Evolutionary conservation across 1,140 invertebrate species (phyloP).

Genomic region (Pentalonia nigronervosa): DNA sequence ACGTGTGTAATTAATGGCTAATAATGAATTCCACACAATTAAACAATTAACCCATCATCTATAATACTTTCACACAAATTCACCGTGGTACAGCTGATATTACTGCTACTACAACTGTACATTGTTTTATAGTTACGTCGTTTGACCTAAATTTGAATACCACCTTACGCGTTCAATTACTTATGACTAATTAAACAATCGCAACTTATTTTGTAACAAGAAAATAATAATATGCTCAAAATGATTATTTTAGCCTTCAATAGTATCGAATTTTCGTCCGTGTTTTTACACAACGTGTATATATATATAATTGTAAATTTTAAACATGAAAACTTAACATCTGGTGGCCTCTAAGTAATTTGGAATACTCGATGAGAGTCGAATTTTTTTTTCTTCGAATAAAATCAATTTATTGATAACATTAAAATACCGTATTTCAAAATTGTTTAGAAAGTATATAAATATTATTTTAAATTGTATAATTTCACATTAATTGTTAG

Average conservation of each 20-base stretch:
- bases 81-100: background rate
- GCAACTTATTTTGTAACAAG: conserved; percentile 22
- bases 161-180: conserved; percentile 17
- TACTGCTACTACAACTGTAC: background rate
- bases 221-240: background rate
- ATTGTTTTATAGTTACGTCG: conserved; percentile 23
- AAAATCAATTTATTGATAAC: background rate
- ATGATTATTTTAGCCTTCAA: conserved; percentile 35
- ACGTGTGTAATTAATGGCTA: background rate
- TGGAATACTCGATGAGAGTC: background rate
- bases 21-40: background rate
- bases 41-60: background rate
- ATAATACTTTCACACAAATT: conserved; percentile 25
- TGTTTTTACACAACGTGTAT: background rate
- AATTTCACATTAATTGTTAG: background rate
- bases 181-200: conserved; percentile 6
- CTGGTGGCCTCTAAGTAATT: background rate
- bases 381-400: background rate
- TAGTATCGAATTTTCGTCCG: background rate
- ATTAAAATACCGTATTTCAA: background rate
- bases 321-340: background rate
- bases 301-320: background rate
- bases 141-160: conserved; percentile 8
- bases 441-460: background rate
- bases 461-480: no score